Percentiles rank a stretch among this genome's conserved stretches.
These are phyloP conservation scores for Carcina quercana DNA, from an alignment of 2,888 invertebrate species.

Conservation along the genomic window DNA sequence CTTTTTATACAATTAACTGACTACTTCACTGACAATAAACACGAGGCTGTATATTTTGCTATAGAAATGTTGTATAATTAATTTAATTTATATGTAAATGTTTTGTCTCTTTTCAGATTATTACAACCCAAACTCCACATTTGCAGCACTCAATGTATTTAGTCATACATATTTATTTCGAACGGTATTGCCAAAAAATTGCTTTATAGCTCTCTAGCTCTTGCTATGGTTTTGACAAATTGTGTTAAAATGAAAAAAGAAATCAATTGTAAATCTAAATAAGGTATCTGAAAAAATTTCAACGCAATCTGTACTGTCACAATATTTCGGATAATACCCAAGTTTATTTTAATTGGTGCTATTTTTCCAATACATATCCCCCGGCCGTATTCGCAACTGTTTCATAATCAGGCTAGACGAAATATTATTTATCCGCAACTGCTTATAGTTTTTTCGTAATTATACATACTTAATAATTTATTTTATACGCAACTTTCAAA, in stretches of 20 bases:
- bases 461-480: too few species aligned
- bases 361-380: too few species aligned
- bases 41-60: too few species aligned
- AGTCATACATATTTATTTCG: slow-evolving; percentile 32
- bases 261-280: slow-evolving; percentile 36
- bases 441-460: too few species aligned
- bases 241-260: slow-evolving; percentile 20
- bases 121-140: slow-evolving; percentile 26
- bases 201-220: slow-evolving; percentile 54
- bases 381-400: too few species aligned
- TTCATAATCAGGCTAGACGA: too few species aligned
- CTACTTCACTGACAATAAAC: too few species aligned
- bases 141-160: slow-evolving; percentile 30
- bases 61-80: too few species aligned
- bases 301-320: slow-evolving; percentile 18
- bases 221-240: slow-evolving; percentile 29
- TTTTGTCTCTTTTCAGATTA: slow-evolving; percentile 29
- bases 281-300: slow-evolving; percentile 16
- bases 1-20: too few species aligned
- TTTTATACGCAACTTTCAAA: too few species aligned
- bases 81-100: not conserved
- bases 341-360: slow-evolving; percentile 1
- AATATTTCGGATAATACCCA: slow-evolving; percentile 14
- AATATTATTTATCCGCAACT: too few species aligned
- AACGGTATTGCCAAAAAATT: slow-evolving; percentile 42